phyloP scores from a whole-genome alignment of 2,797 vertebrate species.

The Argentina silus region DNA sequence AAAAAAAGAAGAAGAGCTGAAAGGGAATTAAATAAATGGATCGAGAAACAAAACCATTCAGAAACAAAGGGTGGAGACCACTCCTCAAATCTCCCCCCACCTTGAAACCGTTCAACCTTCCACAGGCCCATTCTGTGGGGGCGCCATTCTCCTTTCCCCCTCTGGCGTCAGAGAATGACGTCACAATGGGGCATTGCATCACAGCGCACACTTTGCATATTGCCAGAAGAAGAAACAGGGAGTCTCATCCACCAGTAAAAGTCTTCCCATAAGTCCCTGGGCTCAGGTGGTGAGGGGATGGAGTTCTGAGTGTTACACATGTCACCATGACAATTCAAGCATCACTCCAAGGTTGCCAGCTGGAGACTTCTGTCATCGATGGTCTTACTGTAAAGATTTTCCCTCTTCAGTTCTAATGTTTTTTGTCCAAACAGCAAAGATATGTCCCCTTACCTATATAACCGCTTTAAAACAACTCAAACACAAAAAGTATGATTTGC shows the following conservation, averaged over 20 bases:
- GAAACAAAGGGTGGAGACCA: slow-evolving; percentile 63
- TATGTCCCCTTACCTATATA: slow-evolving; percentile 66
- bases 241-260: slow-evolving; percentile 51
- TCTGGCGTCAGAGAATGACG: slow-evolving; percentile 38
- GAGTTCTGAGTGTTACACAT: slow-evolving; percentile 51
- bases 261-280: slow-evolving; percentile 58
- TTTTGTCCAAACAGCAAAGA: slow-evolving; percentile 63
- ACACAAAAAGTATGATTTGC: slow-evolving; percentile 72
- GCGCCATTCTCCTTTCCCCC: slow-evolving; percentile 48
- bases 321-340: slow-evolving; percentile 53
- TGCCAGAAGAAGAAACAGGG: slow-evolving; percentile 43
- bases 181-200: slow-evolving; percentile 48
- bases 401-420: slow-evolving; percentile 63
- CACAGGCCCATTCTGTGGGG: slow-evolving; percentile 30
- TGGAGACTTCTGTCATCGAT: slow-evolving; percentile 55
- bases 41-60: slow-evolving; percentile 69
- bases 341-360: slow-evolving; percentile 65
- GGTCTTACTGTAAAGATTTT: slow-evolving; percentile 61
- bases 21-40: slow-evolving; percentile 75
- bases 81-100: slow-evolving; percentile 46
- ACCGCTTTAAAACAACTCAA: slow-evolving; percentile 73
- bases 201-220: slow-evolving; percentile 37
- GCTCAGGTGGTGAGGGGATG: slow-evolving; percentile 57
- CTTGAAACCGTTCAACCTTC: slow-evolving; percentile 61
- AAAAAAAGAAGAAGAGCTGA: slow-evolving; percentile 53